Base-by-base conservation (phyloP, 2,797 vertebrate species). In the Adrianichthys oophorus region DNA sequence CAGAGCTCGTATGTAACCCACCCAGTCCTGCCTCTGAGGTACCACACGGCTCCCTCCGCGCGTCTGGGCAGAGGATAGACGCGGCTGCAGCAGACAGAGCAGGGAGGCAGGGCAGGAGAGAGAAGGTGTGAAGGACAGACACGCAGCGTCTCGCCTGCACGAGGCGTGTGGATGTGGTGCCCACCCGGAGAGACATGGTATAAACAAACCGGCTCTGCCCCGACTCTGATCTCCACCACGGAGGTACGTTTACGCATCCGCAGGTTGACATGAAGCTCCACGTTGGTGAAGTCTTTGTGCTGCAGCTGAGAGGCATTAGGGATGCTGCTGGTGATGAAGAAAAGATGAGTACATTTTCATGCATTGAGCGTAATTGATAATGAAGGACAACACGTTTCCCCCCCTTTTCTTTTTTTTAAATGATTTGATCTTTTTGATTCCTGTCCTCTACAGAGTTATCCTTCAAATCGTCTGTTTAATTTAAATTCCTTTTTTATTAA, bases 1-100 rank as follows among this genome's bases (percentile, higher is more conserved):
- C 95, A 92, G 94, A 95, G 94, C 95, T 94, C 95, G 95, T 96
- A 93, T 91, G 90, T 92, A 97, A 96, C 95, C 93, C 95, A 94
- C 94, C 94, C 88, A 84, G 79, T 82, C 86, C 82, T 85, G 80
- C 82, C 94, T 94, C 93, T 92, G 92, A 93, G 93, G 94, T 95
- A 94, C 95, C 95, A 97, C 96, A 95, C 94, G 93, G 87, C 91
- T 94, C 93, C 83, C 93, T 94, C 92, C 83, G 91, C 93, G 84
- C 93, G 93, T 91, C 92, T 89, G 92, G 80, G 74, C 79, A 83
- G 72, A 65, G 83, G 94, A 90, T 12, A 37, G 32, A 37, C 80
- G 60, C 64, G 69, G 55, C 59, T 54, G 62, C 64, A 61, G 42
- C 49, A 74, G 91, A 91, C 90, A 90, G 89, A 92, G 92, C 49